Conservation (phyloP, 2,797 vertebrate genomes). For the Siniperca scherzeri region DNA sequence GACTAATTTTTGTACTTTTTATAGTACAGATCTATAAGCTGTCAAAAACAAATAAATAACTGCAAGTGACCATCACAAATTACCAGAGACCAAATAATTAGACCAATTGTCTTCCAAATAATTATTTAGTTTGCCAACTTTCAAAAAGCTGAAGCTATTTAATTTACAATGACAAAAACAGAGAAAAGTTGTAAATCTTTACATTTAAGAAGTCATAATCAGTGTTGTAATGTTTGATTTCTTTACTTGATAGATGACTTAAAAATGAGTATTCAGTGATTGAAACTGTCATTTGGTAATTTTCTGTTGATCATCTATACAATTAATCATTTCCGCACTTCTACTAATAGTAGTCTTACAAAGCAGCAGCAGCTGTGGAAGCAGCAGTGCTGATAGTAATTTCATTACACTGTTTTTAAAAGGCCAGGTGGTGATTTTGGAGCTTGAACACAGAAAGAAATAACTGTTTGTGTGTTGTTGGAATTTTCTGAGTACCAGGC, state of each 20-base stretch:
- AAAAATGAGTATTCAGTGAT: not conserved
- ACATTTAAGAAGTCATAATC: not conserved
- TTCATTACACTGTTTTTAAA: slow-evolving; percentile 2
- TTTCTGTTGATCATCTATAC: not conserved
- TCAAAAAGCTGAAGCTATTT: not conserved
- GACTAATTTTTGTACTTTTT: not conserved
- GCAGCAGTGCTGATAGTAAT: not conserved
- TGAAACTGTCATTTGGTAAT: not conserved
- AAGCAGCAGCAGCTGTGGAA: slow-evolving; percentile 38
- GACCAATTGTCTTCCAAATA: not conserved
- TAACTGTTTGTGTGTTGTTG: no score
- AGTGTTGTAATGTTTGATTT: not conserved
- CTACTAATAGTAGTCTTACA: not conserved
- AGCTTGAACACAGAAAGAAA: slow-evolving; percentile 21
- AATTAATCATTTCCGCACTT: not conserved
- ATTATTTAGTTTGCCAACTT: not conserved
- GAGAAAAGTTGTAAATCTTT: not conserved
- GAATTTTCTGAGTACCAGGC: slow-evolving; percentile 17
- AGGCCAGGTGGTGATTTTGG: not conserved
- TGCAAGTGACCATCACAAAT: not conserved
- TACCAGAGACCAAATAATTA: not conserved
- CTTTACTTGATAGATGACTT: not conserved
- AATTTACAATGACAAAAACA: not conserved
- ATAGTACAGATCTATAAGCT: not conserved
- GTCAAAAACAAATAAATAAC: not conserved